Evolutionary conservation across 2,113 vertebrate species (phyloP).

Genomic region (Heptranchias perlo): DNA sequence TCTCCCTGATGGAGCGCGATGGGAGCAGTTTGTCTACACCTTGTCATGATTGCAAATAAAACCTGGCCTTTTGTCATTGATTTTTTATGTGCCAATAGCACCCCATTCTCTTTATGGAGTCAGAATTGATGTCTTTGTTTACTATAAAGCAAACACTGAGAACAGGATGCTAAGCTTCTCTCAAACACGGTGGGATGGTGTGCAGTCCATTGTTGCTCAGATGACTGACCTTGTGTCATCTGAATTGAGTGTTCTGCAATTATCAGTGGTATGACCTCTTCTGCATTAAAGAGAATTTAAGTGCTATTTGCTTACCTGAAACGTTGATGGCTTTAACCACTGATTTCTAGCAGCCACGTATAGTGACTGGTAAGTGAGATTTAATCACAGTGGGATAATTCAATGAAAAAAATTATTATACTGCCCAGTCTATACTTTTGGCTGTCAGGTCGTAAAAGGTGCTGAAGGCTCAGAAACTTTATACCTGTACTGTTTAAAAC

Average conservation of each 20-base stretch:
- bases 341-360: neutral
- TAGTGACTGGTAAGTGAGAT: neutral
- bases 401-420: neutral
- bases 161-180: neutral
- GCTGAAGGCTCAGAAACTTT: neutral
- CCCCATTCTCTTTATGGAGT: constrained; percentile 26
- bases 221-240: neutral
- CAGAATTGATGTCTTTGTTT: constrained; percentile 33
- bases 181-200: neutral
- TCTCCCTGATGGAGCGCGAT: neutral
- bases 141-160: neutral
- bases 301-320: neutral
- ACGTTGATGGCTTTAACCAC: neutral
- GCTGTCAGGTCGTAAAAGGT: neutral
- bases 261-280: neutral
- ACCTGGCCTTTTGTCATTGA: constrained; percentile 10
- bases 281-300: neutral
- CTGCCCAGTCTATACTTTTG: neutral
- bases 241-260: neutral
- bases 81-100: neutral
- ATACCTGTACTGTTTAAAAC: neutral
- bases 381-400: neutral
- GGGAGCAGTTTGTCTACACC: constrained; percentile 21
- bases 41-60: constrained; percentile 25
- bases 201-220: neutral